Evolutionary conservation across 2,113 vertebrate genomes (phyloP).

Genomic region (Lagenorhynchus albirostris): DNA sequence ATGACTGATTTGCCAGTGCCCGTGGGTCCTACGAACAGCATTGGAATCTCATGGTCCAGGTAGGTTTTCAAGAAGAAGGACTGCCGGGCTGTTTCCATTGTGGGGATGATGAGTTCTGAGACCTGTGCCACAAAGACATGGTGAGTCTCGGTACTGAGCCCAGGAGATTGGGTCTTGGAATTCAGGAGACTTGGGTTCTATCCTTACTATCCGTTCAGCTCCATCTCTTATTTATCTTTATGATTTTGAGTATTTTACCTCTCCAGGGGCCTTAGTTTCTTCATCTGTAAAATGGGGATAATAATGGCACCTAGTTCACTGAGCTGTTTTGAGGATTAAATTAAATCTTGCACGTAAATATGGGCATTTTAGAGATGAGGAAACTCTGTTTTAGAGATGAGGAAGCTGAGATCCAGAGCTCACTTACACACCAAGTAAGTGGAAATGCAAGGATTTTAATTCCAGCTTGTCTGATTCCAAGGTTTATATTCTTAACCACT

Average conservation of each 20-base stretch:
- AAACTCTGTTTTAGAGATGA: background rate
- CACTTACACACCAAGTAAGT: background rate
- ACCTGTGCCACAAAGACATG: constrained; percentile 80
- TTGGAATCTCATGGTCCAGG: constrained; percentile 86
- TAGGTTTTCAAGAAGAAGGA: constrained; percentile 91
- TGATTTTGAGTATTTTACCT: background rate
- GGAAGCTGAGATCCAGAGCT: background rate
- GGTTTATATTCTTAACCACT: background rate
- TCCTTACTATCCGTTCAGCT: background rate
- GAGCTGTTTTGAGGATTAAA: background rate
- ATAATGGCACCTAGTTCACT: background rate
- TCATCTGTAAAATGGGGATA: background rate
- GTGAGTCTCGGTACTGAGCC: background rate
- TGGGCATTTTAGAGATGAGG: background rate
- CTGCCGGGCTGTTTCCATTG: constrained; percentile 93
- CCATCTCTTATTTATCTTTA: background rate
- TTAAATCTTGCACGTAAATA: background rate
- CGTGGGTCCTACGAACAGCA: constrained; percentile 94
- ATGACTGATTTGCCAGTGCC: constrained; percentile 95
- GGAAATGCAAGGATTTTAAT: background rate
- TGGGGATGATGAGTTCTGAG: constrained; percentile 94
- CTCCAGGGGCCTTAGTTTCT: background rate
- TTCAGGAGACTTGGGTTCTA: background rate
- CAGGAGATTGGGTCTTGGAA: background rate
- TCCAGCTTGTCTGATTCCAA: background rate